Conservation (phyloP, 37 sponge, comb jelly and placozoan genomes). For the Aplysina aerophoba region DNA sequence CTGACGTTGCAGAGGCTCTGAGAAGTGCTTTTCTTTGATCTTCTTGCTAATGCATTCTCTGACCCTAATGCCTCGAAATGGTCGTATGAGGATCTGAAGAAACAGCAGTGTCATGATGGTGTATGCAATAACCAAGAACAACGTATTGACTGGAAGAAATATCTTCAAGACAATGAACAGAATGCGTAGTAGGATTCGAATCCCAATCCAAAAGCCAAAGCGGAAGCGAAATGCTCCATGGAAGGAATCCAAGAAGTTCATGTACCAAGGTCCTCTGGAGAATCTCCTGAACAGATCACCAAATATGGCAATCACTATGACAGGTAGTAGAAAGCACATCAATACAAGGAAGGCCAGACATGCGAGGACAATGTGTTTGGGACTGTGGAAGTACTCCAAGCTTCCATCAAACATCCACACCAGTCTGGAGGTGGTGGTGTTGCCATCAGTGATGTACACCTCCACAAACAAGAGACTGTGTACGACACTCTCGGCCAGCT, state of each 20-base stretch:
- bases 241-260: constrained; percentile 21
- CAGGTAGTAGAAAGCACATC: constrained; percentile 28
- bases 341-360: constrained; percentile 1
- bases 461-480: neutral
- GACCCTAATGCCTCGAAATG: constrained; percentile 1
- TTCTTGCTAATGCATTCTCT: neutral
- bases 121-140: neutral
- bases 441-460: neutral
- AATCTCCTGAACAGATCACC: constrained; percentile 22
- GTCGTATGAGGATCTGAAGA: neutral
- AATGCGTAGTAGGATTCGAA: neutral
- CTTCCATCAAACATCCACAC: constrained; percentile 45
- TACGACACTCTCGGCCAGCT: neutral
- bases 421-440: neutral
- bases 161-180: constrained; percentile 2
- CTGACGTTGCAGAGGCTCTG: neutral
- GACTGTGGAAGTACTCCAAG: constrained; percentile 11
- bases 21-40: constrained; percentile 14
- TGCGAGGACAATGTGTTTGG: constrained; percentile 27
- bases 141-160: neutral
- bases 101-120: neutral
- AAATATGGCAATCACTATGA: constrained; percentile 1
- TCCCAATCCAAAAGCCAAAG: constrained; percentile 26
- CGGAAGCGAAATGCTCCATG: constrained; percentile 23
- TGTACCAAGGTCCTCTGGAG: constrained; percentile 4